Percentiles rank a stretch among this genome's conserved stretches.
Conservation (phyloP, 2,113 vertebrate genomes). For the Alethe castanea region DNA sequence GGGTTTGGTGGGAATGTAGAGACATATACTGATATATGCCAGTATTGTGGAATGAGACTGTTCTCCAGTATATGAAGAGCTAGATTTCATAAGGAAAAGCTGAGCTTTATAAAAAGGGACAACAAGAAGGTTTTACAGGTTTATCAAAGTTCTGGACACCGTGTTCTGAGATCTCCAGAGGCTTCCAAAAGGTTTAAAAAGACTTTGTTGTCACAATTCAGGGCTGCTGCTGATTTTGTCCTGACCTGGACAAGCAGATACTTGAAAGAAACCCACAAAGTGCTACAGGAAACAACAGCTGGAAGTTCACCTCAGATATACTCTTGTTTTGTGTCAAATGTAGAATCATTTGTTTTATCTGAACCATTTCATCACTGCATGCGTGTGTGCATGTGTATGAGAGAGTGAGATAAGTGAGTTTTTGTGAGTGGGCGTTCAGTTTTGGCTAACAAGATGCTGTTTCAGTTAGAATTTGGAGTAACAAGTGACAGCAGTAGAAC, state of each 20-base stretch:
- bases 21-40: neutral
- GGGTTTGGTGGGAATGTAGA: neutral
- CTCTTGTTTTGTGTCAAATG: neutral
- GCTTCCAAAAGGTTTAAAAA: neutral
- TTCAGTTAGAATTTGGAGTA: neutral
- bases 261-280: neutral
- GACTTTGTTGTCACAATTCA: neutral
- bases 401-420: neutral
- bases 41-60: fast-evolving
- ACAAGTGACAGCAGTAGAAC: neutral
- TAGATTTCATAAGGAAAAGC: neutral
- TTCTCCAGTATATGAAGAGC: neutral
- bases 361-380: neutral
- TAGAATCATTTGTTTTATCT: neutral
- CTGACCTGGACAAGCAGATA: neutral
- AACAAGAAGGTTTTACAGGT: neutral
- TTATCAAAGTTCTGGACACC: neutral
- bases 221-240: neutral
- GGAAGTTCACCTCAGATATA: neutral
- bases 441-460: neutral
- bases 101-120: neutral
- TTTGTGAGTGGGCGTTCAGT: neutral
- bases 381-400: neutral
- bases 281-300: neutral
- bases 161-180: neutral